Base-by-base conservation (phyloP, 2,888 invertebrate genomes). In the Aproaerema taeniolella region DNA sequence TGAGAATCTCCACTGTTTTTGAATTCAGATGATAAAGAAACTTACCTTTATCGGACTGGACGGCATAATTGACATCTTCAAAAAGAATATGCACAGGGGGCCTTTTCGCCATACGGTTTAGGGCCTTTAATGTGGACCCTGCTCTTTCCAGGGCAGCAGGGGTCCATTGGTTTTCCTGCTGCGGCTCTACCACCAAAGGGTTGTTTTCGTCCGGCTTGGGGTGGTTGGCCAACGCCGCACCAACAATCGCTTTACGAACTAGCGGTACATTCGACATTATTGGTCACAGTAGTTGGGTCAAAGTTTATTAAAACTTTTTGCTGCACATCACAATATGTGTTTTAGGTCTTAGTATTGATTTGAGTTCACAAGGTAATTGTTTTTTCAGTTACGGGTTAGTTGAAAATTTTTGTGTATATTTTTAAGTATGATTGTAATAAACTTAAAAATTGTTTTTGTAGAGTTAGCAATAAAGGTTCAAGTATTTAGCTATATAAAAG, bases 1-100 rank as follows among this genome's bases (percentile, higher is more conserved):
- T n/a, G n/a, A n/a, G n/a, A n/a, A n/a, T n/a, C n/a, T n/a, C n/a
- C n/a, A n/a, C n/a, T n/a, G n/a, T n/a, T n/a, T n/a, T n/a, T 20
- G 8, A 20, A 20, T 20, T 20, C 8, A 20, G 8, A 20, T 20
- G n/a, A n/a, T n/a, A 29, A 28, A 11, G 24, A 9, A 24, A 26
- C 55, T 52, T 63, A 85, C 86, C 82, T 68, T 75, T 79, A 45
- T 69, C 62, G 1, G 87, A 77, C 50, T 69, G 79, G 17, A 89
- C 88, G 0, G 87, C 85, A 51, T 86, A 90, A 11, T 66, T 79
- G 41, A 91, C 53, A 66, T 91, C 89, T 59, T 89, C 88, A 58
- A 91, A 91, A 31, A 88, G 68, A 30, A 91, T 81, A 53, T 90
- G 85, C 2, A 90, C 87, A 0, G 89, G 88, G 2, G 89, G 89